Percentiles rank a stretch among this genome's conserved stretches.
phyloP scores from a whole-genome alignment of 1,140 invertebrate species.

The Drosophila pachea region DNA sequence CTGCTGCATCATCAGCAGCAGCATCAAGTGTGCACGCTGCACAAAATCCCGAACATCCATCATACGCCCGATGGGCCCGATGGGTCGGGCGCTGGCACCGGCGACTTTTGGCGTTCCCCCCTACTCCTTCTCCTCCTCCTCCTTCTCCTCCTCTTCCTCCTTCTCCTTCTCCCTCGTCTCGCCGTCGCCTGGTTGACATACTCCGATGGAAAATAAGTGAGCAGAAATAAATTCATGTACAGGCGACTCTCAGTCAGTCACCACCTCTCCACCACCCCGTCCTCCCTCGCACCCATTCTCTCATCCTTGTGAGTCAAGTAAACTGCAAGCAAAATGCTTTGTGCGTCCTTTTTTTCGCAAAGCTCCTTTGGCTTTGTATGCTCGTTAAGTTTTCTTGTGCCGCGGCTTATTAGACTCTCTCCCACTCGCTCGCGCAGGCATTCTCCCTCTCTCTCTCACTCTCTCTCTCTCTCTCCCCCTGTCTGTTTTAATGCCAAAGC shows the following conservation, averaged over 20 bases:
- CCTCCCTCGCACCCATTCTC: not conserved
- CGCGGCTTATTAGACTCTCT: constrained; percentile 37
- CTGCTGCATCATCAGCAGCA: constrained; percentile 20
- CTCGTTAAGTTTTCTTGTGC: constrained; percentile 57
- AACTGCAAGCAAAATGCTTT: constrained; percentile 63
- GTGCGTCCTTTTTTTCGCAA: constrained; percentile 24
- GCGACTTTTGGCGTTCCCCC: constrained; percentile 62
- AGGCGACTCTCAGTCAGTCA: constrained; percentile 4
- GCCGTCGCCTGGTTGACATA: constrained; percentile 45
- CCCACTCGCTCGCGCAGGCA: not conserved
- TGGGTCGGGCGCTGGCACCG: constrained; percentile 20
- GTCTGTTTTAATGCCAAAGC: constrained; percentile 47
- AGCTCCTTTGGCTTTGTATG: constrained; percentile 44
- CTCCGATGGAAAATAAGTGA: constrained; percentile 56
- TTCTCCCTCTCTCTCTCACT: not conserved
- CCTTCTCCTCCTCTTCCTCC: too few species aligned
- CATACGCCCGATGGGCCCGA: constrained; percentile 46
- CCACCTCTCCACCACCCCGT: not conserved
- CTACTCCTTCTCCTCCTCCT: too few species aligned
- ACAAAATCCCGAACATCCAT: constrained; percentile 54
- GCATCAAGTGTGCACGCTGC: constrained; percentile 29
- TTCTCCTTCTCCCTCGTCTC: too few species aligned
- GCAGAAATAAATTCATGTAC: constrained; percentile 56
- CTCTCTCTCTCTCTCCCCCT: not conserved
- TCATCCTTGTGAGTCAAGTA: constrained; percentile 54